Conservation (phyloP, 1,140 invertebrate genomes). For the Heliothis virescens region DNA sequence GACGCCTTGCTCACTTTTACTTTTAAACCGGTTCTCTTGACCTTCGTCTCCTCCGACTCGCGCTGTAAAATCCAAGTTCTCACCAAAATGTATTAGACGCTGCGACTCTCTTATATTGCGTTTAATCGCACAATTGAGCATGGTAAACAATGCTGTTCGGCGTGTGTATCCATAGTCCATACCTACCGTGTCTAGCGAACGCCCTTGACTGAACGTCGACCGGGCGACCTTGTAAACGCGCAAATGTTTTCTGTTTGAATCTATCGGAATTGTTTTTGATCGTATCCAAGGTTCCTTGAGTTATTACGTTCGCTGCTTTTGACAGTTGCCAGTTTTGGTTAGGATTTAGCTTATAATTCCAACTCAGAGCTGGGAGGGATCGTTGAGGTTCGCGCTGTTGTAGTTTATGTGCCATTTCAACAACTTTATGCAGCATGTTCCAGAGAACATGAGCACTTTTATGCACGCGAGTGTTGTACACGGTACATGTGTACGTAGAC, state of each 20-base stretch:
- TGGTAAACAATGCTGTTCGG: constrained; percentile 64
- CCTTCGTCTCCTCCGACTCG: constrained; percentile 64
- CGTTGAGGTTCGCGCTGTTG: not conserved
- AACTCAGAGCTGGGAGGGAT: not conserved
- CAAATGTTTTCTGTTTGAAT: constrained; percentile 81
- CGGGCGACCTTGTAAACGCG: constrained; percentile 79
- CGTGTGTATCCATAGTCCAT: constrained; percentile 58
- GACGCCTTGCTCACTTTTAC: constrained; percentile 79
- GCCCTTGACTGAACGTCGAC: constrained; percentile 83
- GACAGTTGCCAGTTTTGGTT: constrained; percentile 14
- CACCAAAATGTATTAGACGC: constrained; percentile 31
- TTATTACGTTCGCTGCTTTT: constrained; percentile 31
- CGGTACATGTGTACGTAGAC: constrained; percentile 16
- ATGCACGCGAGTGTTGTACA: not conserved
- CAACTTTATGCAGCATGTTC: constrained; percentile 4
- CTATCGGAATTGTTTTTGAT: constrained; percentile 71
- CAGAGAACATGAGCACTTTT: not conserved
- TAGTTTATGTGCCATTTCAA: not conserved
- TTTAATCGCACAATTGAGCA: constrained; percentile 48
- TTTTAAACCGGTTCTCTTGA: constrained; percentile 80
- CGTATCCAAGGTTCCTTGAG: constrained; percentile 46
- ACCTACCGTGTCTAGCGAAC: constrained; percentile 76
- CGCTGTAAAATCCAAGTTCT: constrained; percentile 31
- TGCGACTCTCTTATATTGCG: constrained; percentile 45
- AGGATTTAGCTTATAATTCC: not conserved